Conservation (phyloP, 2,888 invertebrate species). For the Tachina lurida region DNA sequence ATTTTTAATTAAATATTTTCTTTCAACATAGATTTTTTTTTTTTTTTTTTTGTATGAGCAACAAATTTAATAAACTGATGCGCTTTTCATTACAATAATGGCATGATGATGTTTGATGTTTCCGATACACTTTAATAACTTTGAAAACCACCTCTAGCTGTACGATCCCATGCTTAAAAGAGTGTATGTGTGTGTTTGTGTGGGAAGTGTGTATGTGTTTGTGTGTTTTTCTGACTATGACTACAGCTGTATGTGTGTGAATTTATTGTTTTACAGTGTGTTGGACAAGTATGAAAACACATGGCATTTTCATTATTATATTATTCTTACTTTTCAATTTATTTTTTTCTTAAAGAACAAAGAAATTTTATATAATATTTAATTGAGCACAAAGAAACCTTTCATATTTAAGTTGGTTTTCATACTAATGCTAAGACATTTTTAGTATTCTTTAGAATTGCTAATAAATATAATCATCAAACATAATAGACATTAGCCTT, state of each 20-base stretch:
- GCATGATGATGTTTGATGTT: slow-evolving; percentile 70
- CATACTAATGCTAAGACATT: slow-evolving; percentile 24
- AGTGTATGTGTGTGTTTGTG: slow-evolving; percentile 14
- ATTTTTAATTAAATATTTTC: not conserved
- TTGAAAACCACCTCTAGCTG: slow-evolving; percentile 54
- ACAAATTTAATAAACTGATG: slow-evolving; percentile 61
- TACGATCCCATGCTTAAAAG: not conserved
- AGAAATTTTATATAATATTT: slow-evolving; percentile 31
- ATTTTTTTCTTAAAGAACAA: slow-evolving; percentile 46
- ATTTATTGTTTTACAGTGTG: slow-evolving; percentile 47
- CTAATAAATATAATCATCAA: slow-evolving; percentile 16
- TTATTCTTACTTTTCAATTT: not conserved
- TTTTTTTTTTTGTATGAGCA: slow-evolving; percentile 7
- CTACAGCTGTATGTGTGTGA: not conserved
- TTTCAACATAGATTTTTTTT: slow-evolving; percentile 12
- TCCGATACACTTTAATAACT: slow-evolving; percentile 71
- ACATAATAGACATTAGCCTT: not conserved
- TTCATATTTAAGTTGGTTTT: slow-evolving; percentile 40
- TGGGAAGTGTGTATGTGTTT: slow-evolving; percentile 1
- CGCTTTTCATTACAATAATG: slow-evolving; percentile 62
- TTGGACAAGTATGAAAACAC: slow-evolving; percentile 55
- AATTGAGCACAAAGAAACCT: slow-evolving; percentile 50
- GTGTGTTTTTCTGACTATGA: not conserved
- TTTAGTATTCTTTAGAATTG: slow-evolving; percentile 54
- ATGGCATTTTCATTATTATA: not conserved